Percentiles rank a stretch among this genome's conserved stretches.
phyloP scores from a whole-genome alignment of 2,797 vertebrate genomes.

The Micrastur ruficollis region DNA sequence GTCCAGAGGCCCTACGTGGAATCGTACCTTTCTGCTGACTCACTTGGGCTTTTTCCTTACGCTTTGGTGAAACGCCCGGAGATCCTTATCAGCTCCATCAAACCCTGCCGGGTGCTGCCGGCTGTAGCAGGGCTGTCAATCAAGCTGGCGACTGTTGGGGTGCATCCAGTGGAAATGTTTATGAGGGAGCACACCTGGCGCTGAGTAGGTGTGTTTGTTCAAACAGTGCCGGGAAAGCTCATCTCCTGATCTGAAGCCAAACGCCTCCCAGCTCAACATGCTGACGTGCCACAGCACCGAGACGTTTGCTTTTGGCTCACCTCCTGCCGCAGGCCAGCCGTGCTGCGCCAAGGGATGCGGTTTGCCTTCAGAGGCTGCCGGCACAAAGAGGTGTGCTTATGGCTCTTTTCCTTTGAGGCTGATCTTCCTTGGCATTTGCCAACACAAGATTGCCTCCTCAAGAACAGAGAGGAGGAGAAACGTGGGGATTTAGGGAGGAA shows the following conservation, averaged over 20 bases:
- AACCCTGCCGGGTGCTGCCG: fast-evolving
- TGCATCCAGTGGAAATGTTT: background rate
- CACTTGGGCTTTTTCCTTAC: background rate
- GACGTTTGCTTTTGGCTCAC: background rate
- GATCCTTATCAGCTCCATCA: background rate
- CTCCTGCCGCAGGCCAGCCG: background rate
- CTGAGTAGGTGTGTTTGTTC: background rate
- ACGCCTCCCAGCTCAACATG: background rate
- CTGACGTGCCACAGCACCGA: background rate
- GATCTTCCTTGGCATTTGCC: background rate
- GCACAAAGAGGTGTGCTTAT: background rate
- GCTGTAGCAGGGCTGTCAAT: background rate
- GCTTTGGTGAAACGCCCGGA: background rate
- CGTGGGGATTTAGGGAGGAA: background rate
- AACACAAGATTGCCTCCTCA: background rate
- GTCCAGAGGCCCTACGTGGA: background rate
- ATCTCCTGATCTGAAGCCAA: background rate
- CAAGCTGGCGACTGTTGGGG: background rate
- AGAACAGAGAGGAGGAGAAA: background rate
- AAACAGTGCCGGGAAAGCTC: background rate
- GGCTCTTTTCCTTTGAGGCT: background rate
- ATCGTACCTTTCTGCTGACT: conserved; percentile 10
- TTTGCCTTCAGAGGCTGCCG: background rate
- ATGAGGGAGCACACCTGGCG: background rate
- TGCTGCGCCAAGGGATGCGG: fast-evolving